Evolutionary conservation across 1,140 invertebrate genomes (phyloP), one percentile per base, ranked within the genome.

Genomic region (Drosophila miranda): DNA sequence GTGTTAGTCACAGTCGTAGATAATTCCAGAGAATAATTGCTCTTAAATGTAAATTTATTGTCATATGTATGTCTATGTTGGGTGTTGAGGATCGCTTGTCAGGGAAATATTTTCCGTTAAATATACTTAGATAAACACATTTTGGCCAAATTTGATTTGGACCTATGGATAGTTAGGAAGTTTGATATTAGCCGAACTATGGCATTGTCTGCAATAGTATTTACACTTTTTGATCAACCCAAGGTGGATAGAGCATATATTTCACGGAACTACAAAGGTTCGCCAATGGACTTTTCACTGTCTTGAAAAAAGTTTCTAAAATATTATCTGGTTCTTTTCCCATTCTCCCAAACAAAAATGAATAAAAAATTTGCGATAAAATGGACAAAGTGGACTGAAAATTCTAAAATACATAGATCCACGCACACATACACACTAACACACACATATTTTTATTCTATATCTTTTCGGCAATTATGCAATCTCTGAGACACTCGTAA

Each of bases 381-480:
- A 42, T 54, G 48, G 41, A 63, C 28, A 49, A 34, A 68, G 50
- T 55, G 48, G 42, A 64, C 21, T 51, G 50, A 60, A 70, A 51
- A 71, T 56, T 66, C 75, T 49, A 49, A 78, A 71, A 51, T 64
- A 72, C 59, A 68, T 55, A 61, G 45, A 55, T 48, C 42, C 44
- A 64, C 62, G 60, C 38, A 58, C 45, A 67, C 46, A 26, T 43
- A 48, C 38, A 21, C 23, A 53, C 34, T 1, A 13, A 23, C 13
- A 34, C 26, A 42, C 41, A 53, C 28, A 44, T 57, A 66, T 70
- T 16, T 63, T 53, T 46, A 77, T 66, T 38, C 34, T 38, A 57
- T 78, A 75, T 68, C 55, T 77, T 69, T 77, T 78, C 70, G 64
- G 61, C 66, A 82, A 87, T 87, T 87, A 87, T 87, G 82, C 82